These are phyloP conservation scores for Vombatus ursinus DNA, from an alignment of 2,113 vertebrate genomes.

Conservation along the genomic window DNA sequence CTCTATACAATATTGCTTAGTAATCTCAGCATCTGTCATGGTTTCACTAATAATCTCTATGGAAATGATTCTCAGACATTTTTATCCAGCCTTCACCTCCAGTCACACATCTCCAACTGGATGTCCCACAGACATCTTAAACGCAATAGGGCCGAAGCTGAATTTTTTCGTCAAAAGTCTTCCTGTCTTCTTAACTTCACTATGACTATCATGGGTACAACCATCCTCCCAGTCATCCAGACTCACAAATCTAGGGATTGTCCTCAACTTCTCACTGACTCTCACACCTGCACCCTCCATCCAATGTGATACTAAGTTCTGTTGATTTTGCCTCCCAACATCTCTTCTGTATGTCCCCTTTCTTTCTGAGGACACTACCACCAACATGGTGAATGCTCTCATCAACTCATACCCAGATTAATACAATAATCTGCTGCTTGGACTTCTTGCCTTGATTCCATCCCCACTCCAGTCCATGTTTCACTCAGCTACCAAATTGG, in stretches of 20 bases:
- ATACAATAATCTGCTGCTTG: no score
- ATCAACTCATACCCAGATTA: no score
- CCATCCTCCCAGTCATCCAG: background rate
- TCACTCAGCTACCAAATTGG: no score
- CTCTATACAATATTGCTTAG: background rate
- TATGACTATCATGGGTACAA: background rate
- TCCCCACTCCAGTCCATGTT: no score
- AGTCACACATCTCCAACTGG: background rate
- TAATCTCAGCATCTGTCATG: background rate
- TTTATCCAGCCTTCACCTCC: background rate
- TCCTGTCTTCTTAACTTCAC: background rate
- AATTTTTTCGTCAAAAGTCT: background rate
- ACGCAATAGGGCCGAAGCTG: background rate
- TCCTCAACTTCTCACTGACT: background rate
- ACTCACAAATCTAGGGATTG: background rate
- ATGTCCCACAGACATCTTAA: background rate
- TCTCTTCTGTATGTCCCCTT: background rate
- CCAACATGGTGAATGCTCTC: background rate
- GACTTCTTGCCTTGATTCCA: no score
- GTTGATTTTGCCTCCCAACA: background rate
- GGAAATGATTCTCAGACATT: background rate
- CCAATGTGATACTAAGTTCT: background rate
- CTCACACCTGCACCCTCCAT: background rate
- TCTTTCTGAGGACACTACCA: background rate
- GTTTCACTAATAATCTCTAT: background rate